Base-by-base conservation (phyloP, 2,797 vertebrate species). In the Lophotriccus pileatus region DNA sequence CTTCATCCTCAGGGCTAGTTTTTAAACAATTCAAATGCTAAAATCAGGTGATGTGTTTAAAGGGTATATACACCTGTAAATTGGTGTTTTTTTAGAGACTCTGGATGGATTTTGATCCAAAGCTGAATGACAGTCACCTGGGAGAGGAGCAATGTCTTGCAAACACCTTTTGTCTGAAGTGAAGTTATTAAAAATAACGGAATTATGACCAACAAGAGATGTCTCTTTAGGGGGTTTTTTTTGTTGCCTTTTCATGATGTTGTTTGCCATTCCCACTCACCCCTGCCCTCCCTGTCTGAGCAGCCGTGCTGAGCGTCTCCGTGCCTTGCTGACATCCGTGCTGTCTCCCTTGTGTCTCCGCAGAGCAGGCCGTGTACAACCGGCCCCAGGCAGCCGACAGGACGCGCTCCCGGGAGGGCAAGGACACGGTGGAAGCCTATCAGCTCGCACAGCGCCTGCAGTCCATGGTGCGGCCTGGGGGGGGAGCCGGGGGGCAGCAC, bases 361-460 rank as follows among this genome's bases (percentile, higher is more conserved):
- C 59, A 99, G 99, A 99, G 21, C 99, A 99, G 98, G 99, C 99
- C 1, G 97, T 99, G 43, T 99, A 99, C 90, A 99, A 99, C 95
- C 98, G 99, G 1, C 98, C 99, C 3, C 98, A 98, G 19, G 97
- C 98, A 39, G 96, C 98, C 47, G 99, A 99, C 87, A 98, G 98
- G 93, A 97, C 97, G 22, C 98, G 98, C n/a, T 96, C 97, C 16
- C 98, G 98, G 93, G 99, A 98, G 89, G 98, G 98, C 86, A 99
- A 97, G 93, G 99, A 99, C 46, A 91, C 98, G 1, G 97, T 98
- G 34, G 99, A 99, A 95, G 98, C 99, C 0, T 99, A 99, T 95
- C 98, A 99, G 93, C 98, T 99, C 2, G 99, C 99, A 16, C 99
- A 99, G 95, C 98, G 99, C 66, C 97, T 99, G 63, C 99, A 99